These are phyloP conservation scores for Zootoca vivipara DNA, from an alignment of 2,113 vertebrate species.

Conservation along the genomic window DNA sequence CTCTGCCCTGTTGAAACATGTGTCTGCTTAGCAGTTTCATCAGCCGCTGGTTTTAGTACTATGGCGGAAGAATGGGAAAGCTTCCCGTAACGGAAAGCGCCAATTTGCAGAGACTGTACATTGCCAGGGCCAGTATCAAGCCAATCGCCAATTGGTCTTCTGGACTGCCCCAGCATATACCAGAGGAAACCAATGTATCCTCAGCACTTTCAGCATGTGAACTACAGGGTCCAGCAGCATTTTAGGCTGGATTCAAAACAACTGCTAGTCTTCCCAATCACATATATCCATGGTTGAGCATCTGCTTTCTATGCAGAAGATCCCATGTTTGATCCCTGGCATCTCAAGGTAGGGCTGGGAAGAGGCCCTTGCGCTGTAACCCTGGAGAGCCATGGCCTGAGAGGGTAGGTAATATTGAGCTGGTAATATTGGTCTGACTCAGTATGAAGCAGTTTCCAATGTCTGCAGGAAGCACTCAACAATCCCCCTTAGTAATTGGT, in stretches of 20 bases:
- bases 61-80: neutral
- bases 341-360: no score
- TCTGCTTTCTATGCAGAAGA: no score
- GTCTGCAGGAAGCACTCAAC: neutral
- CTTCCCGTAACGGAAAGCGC: neutral
- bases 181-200: neutral
- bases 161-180: neutral
- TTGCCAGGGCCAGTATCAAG: neutral
- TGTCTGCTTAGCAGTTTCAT: neutral
- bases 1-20: neutral
- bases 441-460: no score
- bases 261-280: neutral
- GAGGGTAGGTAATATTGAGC: no score
- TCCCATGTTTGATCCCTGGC: no score
- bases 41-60: neutral
- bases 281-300: neutral
- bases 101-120: neutral
- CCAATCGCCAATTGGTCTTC: no score
- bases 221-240: neutral
- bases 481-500: neutral
- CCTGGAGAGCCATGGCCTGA: no score
- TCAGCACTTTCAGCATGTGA: neutral
- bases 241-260: neutral
- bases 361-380: no score
- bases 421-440: no score